Base-by-base conservation (phyloP, 2,888 invertebrate species). In the Barypeithes pellucidus region DNA sequence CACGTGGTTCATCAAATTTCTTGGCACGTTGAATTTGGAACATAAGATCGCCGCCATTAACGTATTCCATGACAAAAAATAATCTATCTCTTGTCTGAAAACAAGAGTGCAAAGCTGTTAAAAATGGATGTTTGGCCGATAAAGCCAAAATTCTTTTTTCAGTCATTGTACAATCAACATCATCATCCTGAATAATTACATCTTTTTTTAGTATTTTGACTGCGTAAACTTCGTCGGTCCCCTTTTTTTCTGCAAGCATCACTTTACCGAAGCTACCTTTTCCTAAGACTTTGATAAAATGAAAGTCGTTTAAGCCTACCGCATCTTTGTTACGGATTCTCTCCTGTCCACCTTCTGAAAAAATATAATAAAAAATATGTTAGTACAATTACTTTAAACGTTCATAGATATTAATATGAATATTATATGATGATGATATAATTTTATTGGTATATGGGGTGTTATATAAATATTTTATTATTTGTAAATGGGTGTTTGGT, bases 21-120 rank as follows among this genome's bases (percentile, higher is more conserved):
- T 98, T 90, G 75, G 98, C 97, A 83, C 96, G 91, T 88, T 99
- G 99, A 81, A 99, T 99, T 92, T 99, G 99, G 89, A 98, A 98
- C 98, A 98, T 98, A 81, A 98, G 90, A 88, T 96, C 98, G 80
- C 98, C 99, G 79, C 99, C 99, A 87, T 98, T 97, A 66, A 99
- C 98, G 87, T 98, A 99, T 88, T 99, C 99, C 99, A 99, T 99
- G 78, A 99, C 98, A 88, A 99, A 99, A 90, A 98, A 99, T 78
- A 99, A 89, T 11, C 86, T 80, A 81, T 93, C 93, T 85, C 92
- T 91, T 69, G 98, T 99, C 88, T 99, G 99, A 90, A 98, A 99
- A 88, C 96, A 97, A 84, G 94, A 97, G 89, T 97, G 96, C 82
- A 99, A 90, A 81, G 98, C 98, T 77, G 98, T 98, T 77, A 99